phyloP scores from a whole-genome alignment of 2,797 vertebrate genomes.

The Hafferia zeledoni region DNA sequence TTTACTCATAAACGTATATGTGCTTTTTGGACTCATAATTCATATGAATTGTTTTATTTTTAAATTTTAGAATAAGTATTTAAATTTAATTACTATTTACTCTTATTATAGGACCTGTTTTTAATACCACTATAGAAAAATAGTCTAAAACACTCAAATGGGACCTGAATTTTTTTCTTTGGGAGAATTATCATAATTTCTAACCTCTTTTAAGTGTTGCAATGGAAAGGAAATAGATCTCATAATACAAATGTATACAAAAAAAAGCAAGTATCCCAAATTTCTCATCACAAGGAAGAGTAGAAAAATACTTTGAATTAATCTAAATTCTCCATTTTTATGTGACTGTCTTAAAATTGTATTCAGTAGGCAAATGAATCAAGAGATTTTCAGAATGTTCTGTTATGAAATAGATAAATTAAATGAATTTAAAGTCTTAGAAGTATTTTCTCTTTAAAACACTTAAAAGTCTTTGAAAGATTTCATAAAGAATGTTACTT shows the following conservation, averaged over 20 bases:
- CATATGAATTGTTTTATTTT: neutral
- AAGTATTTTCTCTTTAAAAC: neutral
- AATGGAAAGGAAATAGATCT: too few species aligned
- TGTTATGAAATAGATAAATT: neutral
- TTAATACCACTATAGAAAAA: neutral
- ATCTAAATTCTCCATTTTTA: neutral
- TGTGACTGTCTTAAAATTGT: neutral
- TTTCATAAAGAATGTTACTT: neutral
- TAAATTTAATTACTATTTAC: neutral
- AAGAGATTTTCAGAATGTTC: neutral
- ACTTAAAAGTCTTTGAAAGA: neutral
- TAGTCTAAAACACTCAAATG: neutral
- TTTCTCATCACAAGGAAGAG: neutral
- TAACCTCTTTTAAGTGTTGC: too few species aligned
- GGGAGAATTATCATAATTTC: neutral
- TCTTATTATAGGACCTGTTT: neutral
- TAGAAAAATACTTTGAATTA: neutral
- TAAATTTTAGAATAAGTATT: neutral
- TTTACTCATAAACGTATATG: neutral
- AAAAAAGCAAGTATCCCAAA: neutral
- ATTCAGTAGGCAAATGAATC: neutral
- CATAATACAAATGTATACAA: too few species aligned
- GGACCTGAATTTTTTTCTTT: neutral
- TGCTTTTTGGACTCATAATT: neutral
- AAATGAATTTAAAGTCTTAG: neutral